These are phyloP conservation scores for Paradoxurus hermaphroditus DNA, from an alignment of 2,113 vertebrate genomes.

Conservation along the genomic window DNA sequence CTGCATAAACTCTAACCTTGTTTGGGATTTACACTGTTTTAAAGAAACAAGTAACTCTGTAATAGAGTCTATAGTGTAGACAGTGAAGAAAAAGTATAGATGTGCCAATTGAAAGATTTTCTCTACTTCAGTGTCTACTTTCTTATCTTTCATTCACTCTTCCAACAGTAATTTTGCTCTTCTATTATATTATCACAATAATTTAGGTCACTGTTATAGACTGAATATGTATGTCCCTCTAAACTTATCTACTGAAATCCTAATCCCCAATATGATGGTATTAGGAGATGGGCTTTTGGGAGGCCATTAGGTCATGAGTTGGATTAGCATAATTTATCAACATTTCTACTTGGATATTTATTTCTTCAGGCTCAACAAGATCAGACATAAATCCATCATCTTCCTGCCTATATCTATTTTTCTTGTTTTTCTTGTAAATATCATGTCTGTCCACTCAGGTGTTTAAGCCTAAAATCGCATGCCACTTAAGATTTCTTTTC, in stretches of 20 bases:
- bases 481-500: not conserved
- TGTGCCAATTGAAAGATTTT: not conserved
- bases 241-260: not conserved
- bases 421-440: not conserved
- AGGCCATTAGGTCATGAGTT: not conserved
- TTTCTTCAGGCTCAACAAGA: not conserved
- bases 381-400: not conserved
- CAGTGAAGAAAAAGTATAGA: not conserved
- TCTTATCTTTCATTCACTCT: not conserved
- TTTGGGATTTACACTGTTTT: not conserved
- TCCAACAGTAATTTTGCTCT: not conserved
- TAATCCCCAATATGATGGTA: not conserved
- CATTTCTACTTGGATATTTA: not conserved
- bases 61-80: not conserved
- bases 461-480: not conserved
- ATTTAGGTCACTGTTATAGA: not conserved
- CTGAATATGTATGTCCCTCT: not conserved
- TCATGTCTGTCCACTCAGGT: not conserved
- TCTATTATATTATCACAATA: not conserved
- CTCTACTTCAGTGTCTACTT: not conserved
- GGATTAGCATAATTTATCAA: not conserved
- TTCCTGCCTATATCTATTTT: not conserved
- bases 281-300: not conserved
- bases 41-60: not conserved
- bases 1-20: not conserved